Percentiles rank a stretch among this genome's conserved stretches.
Conservation (phyloP, 2,113 vertebrate species). For the Chloropsis hardwickii region DNA sequence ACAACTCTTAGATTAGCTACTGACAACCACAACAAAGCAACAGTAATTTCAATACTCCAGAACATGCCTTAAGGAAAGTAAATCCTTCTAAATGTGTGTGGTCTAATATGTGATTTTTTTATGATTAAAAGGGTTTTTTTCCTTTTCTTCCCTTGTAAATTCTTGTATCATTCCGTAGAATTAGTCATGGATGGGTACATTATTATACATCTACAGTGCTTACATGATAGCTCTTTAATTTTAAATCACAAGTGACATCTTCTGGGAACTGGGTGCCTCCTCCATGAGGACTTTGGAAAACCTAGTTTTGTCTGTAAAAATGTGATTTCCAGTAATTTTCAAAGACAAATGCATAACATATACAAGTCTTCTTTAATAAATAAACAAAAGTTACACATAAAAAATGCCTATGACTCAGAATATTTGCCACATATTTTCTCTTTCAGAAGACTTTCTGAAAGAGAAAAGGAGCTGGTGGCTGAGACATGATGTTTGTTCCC, state of each 20-base stretch:
- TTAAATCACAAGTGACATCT: not conserved
- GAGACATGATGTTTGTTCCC: not conserved
- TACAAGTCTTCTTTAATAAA: not conserved
- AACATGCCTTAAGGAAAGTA: not conserved
- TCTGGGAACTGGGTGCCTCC: not conserved
- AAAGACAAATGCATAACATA: not conserved
- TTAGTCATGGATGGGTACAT: not conserved
- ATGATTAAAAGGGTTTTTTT: not conserved
- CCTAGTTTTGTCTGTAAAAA: not conserved
- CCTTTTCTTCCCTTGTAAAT: not conserved
- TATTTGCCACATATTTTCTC: not conserved
- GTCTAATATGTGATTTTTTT: not conserved
- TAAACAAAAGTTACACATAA: not conserved
- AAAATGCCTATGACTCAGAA: fast-evolving
- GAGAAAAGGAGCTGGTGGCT: not conserved
- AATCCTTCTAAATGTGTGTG: not conserved
- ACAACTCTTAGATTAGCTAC: not conserved
- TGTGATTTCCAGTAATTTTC: not conserved
- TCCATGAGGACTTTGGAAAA: not conserved
- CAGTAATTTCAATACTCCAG: not conserved
- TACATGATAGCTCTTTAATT: not conserved
- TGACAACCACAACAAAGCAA: not conserved
- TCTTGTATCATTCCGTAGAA: not conserved
- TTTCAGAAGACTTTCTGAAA: not conserved
- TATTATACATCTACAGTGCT: not conserved